Conservation (phyloP, 2,888 invertebrate species). For the Rhamnusium bicolor region DNA sequence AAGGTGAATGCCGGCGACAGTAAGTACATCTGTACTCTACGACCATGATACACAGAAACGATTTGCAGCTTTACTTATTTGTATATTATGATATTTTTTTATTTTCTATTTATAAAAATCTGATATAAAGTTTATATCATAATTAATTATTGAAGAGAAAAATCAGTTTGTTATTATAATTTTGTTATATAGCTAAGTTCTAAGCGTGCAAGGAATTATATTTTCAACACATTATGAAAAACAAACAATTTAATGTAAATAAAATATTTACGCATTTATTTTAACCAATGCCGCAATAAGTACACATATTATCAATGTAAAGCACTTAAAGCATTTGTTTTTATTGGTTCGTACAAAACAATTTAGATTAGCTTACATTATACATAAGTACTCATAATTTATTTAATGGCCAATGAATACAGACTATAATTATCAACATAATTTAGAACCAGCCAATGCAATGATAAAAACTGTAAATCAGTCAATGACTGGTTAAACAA, state of each 20-base stretch:
- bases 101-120: too few species aligned
- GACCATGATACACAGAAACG: too few species aligned
- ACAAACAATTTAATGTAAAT: conserved; percentile 13
- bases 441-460: conserved; percentile 40
- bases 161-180: too few species aligned
- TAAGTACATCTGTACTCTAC: too few species aligned
- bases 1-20: too few species aligned
- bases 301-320: conserved; percentile 44
- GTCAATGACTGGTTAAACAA: conserved; percentile 7
- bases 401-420: conserved; percentile 44
- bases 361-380: conserved; percentile 45
- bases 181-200: too few species aligned
- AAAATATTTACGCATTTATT: conserved; percentile 23
- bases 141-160: too few species aligned
- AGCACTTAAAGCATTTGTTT: conserved; percentile 40
- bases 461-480: conserved; percentile 36
- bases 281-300: conserved; percentile 40
- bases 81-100: too few species aligned
- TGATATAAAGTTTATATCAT: too few species aligned
- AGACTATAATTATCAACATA: conserved; percentile 38
- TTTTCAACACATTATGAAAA: conserved; percentile 1
- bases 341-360: conserved; percentile 48
- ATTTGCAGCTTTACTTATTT: too few species aligned
- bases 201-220: background rate
- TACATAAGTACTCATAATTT: conserved; percentile 41